Conservation (phyloP, 2,113 vertebrate genomes). For the Eurypyga helias region DNA sequence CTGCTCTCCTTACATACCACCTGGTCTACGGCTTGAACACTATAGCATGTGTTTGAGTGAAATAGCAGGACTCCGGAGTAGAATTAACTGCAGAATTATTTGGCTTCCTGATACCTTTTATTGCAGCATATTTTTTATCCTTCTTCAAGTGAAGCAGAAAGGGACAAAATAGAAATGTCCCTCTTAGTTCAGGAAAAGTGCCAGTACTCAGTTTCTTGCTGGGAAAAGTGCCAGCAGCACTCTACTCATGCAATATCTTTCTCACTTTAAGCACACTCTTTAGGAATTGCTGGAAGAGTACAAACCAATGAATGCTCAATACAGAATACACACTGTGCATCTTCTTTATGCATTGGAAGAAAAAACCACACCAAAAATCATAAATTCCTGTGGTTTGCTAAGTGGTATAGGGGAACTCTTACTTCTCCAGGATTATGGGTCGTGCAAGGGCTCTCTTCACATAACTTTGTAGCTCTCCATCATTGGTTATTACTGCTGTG, state of each 20-base stretch:
- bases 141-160: slow-evolving; percentile 5
- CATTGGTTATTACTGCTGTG: background rate
- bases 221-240: slow-evolving; percentile 57
- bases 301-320: background rate
- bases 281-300: background rate
- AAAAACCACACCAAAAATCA: background rate
- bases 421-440: background rate
- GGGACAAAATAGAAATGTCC: slow-evolving; percentile 29
- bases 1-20: background rate
- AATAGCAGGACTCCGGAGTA: background rate
- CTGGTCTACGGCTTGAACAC: background rate
- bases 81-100: background rate
- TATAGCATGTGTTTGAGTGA: background rate
- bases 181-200: slow-evolving; percentile 34
- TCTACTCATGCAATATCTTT: slow-evolving; percentile 31
- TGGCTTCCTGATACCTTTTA: background rate
- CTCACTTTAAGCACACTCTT: background rate
- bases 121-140: background rate
- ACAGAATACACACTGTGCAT: background rate
- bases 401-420: background rate
- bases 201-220: background rate
- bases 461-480: background rate
- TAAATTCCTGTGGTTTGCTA: background rate
- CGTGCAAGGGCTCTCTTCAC: background rate
- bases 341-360: background rate